These are phyloP conservation scores for Xerus rutilus DNA, from an alignment of 2,797 vertebrate species.

Conservation along the genomic window DNA sequence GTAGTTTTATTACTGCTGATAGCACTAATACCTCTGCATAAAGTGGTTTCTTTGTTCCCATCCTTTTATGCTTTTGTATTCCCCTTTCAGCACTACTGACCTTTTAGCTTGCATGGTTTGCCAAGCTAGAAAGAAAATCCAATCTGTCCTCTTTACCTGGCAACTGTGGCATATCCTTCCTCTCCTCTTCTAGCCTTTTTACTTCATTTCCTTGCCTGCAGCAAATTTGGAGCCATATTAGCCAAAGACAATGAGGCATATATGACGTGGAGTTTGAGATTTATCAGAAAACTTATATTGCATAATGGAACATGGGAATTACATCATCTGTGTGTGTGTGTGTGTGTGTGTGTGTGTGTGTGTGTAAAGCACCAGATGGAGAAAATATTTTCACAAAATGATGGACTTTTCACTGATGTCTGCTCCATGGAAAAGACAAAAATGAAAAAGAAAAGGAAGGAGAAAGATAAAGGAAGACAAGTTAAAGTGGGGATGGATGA, in stretches of 20 bases:
- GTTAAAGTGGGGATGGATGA: not conserved
- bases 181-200: not conserved
- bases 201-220: slow-evolving; percentile 72
- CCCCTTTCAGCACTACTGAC: slow-evolving; percentile 61
- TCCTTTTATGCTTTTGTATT: slow-evolving; percentile 63
- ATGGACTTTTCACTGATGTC: slow-evolving; percentile 56
- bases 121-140: slow-evolving; percentile 75
- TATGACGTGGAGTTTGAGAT: slow-evolving; percentile 70
- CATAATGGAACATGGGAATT: slow-evolving; percentile 77
- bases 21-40: slow-evolving; percentile 66
- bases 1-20: slow-evolving; percentile 66
- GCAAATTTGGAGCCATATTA: slow-evolving; percentile 50
- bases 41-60: slow-evolving; percentile 75
- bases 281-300: slow-evolving; percentile 82
- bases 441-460: not conserved
- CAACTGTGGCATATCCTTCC: slow-evolving; percentile 11
- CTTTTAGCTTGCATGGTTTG: slow-evolving; percentile 74
- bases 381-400: slow-evolving; percentile 79
- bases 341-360: not conserved
- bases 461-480: slow-evolving; percentile 31
- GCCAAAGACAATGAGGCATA: slow-evolving; percentile 58
- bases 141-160: slow-evolving; percentile 59
- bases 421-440: slow-evolving; percentile 65
- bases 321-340: slow-evolving; percentile 70
- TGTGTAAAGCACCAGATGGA: slow-evolving; percentile 56